A percentile compares a stretch with the other conserved stretches of the same genome.
Evolutionary conservation across 2,888 invertebrate species (phyloP).

Genomic region (Tuta absoluta): DNA sequence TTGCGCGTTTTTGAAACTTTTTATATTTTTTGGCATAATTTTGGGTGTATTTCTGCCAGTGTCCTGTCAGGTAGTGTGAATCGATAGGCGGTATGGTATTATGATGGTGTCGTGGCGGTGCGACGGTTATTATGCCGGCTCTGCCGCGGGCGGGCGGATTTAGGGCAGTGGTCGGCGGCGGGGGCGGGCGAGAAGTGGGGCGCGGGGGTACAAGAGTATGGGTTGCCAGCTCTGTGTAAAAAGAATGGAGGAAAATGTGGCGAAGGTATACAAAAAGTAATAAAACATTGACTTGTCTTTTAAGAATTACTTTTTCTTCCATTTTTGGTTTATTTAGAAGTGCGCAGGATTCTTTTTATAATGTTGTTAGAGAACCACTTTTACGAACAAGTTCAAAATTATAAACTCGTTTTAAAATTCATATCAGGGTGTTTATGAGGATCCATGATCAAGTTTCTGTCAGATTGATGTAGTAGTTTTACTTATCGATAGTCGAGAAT

Average conservation of each 20-base stretch:
- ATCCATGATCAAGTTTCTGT: too few relatives aligned
- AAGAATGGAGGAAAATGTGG: not conserved
- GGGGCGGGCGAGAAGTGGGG: constrained; percentile 21
- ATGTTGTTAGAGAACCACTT: too few relatives aligned
- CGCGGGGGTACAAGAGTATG: constrained; percentile 8
- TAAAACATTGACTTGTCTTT: too few relatives aligned
- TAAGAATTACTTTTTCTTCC: too few relatives aligned
- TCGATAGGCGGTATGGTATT: constrained; percentile 62
- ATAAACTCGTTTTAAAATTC: too few relatives aligned
- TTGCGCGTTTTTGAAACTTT: constrained; percentile 71
- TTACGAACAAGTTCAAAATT: too few relatives aligned
- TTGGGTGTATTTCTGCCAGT: constrained; percentile 40
- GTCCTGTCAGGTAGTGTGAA: constrained; percentile 67
- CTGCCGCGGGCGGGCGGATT: constrained; percentile 70
- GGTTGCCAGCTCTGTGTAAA: not conserved
- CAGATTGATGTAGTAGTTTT: too few relatives aligned
- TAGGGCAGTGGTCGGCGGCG: constrained; percentile 68
- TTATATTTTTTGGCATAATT: constrained; percentile 62
- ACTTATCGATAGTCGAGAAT: too few relatives aligned
- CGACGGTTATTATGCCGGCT: constrained; percentile 72
- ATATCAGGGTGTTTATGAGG: too few relatives aligned
- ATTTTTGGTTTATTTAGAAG: too few relatives aligned
- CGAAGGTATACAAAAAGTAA: too few relatives aligned
- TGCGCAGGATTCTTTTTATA: too few relatives aligned
- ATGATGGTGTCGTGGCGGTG: constrained; percentile 58